A percentile compares a stretch with the other conserved stretches of the same genome.
These are phyloP conservation scores for Porphyrio hochstetteri DNA, from an alignment of 2,113 vertebrate species.

Conservation along the genomic window DNA sequence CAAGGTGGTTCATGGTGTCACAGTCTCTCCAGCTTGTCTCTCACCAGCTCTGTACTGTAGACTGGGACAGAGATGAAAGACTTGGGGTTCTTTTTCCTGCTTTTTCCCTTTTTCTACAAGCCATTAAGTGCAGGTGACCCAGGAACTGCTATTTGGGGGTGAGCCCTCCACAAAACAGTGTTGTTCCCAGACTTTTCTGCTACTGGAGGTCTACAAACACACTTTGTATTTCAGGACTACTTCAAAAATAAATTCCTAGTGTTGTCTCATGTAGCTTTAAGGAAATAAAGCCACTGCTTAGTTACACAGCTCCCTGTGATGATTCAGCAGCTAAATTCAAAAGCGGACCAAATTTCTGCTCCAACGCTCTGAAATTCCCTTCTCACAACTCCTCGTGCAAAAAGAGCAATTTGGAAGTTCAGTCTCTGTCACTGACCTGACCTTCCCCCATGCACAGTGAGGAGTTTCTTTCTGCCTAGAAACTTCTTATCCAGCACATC, in stretches of 20 bases:
- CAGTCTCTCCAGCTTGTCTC: neutral
- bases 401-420: conserved; percentile 50
- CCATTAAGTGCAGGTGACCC: neutral
- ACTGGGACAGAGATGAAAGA: neutral
- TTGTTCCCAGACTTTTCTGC: neutral
- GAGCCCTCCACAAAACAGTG: neutral
- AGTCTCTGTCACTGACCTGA: conserved; percentile 36
- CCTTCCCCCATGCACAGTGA: neutral
- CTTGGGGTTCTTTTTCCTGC: neutral
- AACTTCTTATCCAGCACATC: conserved; percentile 54
- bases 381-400: conserved; percentile 37
- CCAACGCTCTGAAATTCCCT: neutral
- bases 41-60: neutral
- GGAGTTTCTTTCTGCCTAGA: conserved; percentile 17
- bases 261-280: neutral
- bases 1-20: fast-evolving
- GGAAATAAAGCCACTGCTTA: neutral
- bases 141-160: neutral
- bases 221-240: neutral
- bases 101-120: neutral
- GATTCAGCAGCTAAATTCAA: conserved; percentile 15
- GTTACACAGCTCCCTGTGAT: neutral
- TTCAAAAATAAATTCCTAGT: neutral
- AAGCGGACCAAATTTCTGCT: neutral
- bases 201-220: neutral